phyloP scores from a whole-genome alignment of 2,113 vertebrate species.

The Tragelaphus buxtoni region DNA sequence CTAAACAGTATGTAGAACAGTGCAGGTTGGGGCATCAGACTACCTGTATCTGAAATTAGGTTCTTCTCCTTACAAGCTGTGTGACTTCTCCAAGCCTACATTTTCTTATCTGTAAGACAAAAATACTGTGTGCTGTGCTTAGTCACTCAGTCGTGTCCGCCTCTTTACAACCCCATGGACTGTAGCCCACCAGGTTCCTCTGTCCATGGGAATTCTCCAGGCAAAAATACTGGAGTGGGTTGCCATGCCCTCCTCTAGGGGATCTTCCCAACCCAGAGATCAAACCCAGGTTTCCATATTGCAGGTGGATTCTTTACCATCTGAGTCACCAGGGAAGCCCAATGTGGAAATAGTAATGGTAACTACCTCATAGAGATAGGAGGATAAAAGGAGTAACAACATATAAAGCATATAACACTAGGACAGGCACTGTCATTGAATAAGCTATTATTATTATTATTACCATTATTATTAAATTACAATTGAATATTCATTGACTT shows the following conservation, averaged over 20 bases:
- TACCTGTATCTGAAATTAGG: not conserved
- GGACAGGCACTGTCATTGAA: not conserved
- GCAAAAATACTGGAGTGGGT: not conserved
- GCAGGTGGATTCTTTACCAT: not conserved
- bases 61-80: not conserved
- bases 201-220: not conserved
- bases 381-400: not conserved
- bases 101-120: slow-evolving; percentile 2
- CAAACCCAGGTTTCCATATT: not conserved
- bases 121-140: not conserved
- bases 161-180: not conserved
- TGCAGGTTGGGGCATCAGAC: not conserved
- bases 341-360: not conserved
- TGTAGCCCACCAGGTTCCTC: not conserved
- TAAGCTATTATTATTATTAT: not conserved
- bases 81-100: not conserved
- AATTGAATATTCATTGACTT: not conserved
- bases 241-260: not conserved
- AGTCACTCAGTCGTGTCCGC: not conserved
- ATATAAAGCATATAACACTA: not conserved
- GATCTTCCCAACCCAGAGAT: not conserved
- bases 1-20: not conserved
- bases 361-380: not conserved
- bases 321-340: not conserved
- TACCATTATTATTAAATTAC: not conserved